Evolutionary conservation across 2,113 vertebrate genomes (phyloP).

Genomic region (Rhegmatorhina hoffmannsi): DNA sequence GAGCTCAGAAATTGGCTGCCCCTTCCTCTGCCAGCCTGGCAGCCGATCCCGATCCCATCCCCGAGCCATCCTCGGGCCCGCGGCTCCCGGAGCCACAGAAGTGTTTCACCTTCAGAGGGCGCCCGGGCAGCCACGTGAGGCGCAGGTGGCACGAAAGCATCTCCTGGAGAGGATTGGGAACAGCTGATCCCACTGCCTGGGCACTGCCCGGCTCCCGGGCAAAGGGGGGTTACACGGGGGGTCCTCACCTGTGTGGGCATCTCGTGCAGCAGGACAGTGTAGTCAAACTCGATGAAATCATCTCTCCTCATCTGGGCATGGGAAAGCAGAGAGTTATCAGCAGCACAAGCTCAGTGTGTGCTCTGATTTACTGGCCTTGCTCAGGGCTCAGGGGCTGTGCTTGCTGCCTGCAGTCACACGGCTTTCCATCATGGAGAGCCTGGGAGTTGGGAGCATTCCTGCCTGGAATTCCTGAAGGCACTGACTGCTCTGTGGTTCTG

Average conservation of each 20-base stretch:
- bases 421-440: rapidly evolving
- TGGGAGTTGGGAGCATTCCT: neutral
- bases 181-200: neutral
- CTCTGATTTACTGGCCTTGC: neutral
- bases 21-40: neutral
- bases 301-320: constrained; percentile 60
- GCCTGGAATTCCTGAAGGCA: neutral
- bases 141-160: constrained; percentile 71
- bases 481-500: neutral
- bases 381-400: rapidly evolving
- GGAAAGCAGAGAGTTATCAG: neutral
- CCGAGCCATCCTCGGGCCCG: constrained; percentile 34
- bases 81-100: constrained; percentile 34
- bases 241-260: constrained; percentile 74
- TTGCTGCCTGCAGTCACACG: neutral
- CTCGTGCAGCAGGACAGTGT: constrained; percentile 67
- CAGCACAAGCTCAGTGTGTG: neutral
- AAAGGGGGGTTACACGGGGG: rapidly evolving
- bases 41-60: constrained; percentile 41
- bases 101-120: constrained; percentile 64
- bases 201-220: neutral
- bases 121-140: constrained; percentile 67
- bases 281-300: constrained; percentile 68
- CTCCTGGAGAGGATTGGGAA: constrained; percentile 53
- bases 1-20: neutral